These are phyloP conservation scores for Arizona elegans DNA, from an alignment of 2,113 vertebrate genomes.

Conservation along the genomic window DNA sequence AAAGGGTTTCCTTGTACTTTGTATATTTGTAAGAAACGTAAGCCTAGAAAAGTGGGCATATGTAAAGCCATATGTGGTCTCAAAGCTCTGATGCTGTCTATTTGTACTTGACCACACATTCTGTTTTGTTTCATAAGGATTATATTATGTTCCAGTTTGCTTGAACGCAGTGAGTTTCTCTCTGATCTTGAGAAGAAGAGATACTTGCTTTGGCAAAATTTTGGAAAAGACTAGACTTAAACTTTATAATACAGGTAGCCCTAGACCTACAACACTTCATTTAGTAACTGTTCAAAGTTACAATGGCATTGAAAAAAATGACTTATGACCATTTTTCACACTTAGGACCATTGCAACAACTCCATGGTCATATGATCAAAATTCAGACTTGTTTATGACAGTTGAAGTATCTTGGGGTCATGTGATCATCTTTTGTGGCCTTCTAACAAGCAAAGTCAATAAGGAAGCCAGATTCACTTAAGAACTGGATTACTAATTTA, in stretches of 20 bases:
- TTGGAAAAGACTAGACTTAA: not conserved
- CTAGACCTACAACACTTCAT: too few species aligned
- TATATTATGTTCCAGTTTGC: not conserved
- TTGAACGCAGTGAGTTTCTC: not conserved
- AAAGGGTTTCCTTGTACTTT: not conserved
- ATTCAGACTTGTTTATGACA: too few species aligned
- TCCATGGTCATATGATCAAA: too few species aligned
- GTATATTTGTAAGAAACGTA: not conserved
- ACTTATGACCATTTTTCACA: too few species aligned
- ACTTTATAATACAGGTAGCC: not conserved
- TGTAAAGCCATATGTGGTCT: not conserved
- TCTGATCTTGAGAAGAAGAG: not conserved
- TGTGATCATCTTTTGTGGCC: too few species aligned
- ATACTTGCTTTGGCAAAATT: not conserved
- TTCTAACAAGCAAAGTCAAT: too few species aligned
- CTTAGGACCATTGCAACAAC: too few species aligned
- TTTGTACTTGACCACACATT: not conserved
- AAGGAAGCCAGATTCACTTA: too few species aligned
- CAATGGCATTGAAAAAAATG: too few species aligned
- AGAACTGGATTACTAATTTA: too few species aligned
- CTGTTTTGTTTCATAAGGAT: not conserved
- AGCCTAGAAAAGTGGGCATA: not conserved
- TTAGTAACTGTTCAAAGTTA: too few species aligned
- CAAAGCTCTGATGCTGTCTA: conserved; percentile 27
- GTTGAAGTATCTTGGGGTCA: too few species aligned